Conservation (phyloP, 2,797 vertebrate species). For the Carapus acus region DNA sequence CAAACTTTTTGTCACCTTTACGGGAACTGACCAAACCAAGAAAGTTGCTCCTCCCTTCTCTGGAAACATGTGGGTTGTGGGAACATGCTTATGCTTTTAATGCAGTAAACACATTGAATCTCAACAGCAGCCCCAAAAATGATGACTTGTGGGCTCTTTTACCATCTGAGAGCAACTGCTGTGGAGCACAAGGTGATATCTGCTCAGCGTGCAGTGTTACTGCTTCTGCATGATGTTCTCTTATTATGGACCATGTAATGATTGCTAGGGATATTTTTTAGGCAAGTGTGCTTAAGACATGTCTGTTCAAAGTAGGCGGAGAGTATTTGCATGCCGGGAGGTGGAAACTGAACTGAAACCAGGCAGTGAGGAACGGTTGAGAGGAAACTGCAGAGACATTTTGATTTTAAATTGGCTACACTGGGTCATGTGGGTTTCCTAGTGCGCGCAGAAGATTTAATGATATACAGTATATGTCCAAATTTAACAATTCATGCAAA, state of each 20-base stretch:
- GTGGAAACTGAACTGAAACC: slow-evolving; percentile 28
- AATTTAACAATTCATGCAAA: too few species aligned
- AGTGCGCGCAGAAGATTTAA: too few species aligned
- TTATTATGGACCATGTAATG: slow-evolving; percentile 30
- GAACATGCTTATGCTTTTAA: background rate
- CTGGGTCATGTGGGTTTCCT: too few species aligned
- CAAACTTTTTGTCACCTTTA: slow-evolving; percentile 34
- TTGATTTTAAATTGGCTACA: slow-evolving; percentile 17
- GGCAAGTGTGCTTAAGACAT: slow-evolving; percentile 48
- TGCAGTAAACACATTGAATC: slow-evolving; percentile 5
- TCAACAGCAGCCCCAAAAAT: slow-evolving; percentile 3
- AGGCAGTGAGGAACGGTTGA: slow-evolving; percentile 43
- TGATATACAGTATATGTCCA: too few species aligned
- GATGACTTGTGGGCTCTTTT: slow-evolving; percentile 32
- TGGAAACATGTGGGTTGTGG: slow-evolving; percentile 35
- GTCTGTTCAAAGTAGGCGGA: slow-evolving; percentile 39
- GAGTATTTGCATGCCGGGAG: slow-evolving; percentile 39
- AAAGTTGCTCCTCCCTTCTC: slow-evolving; percentile 11
- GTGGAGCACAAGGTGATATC: slow-evolving; percentile 18
- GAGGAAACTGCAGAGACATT: slow-evolving; percentile 23
- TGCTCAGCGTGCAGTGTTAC: slow-evolving; percentile 29
- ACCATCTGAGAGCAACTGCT: slow-evolving; percentile 24
- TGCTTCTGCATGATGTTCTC: slow-evolving; percentile 27
- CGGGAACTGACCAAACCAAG: slow-evolving; percentile 31
- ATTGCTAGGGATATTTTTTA: slow-evolving; percentile 34